Evolutionary conservation across 2,888 invertebrate genomes (phyloP).

Genomic region (Netelia melanura): DNA sequence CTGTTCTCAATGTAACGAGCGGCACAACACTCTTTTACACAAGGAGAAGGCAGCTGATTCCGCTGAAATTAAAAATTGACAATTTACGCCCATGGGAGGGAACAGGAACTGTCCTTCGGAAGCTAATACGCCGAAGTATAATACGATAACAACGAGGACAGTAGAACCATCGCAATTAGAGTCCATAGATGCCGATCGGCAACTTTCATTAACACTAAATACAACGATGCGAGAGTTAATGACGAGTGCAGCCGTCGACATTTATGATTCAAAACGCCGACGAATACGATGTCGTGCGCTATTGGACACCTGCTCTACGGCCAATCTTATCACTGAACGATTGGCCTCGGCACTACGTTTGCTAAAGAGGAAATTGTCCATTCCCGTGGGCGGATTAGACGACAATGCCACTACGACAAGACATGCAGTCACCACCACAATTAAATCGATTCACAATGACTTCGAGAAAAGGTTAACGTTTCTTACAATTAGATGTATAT

Average conservation of each 20-base stretch:
- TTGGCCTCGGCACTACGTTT: conserved; percentile 52
- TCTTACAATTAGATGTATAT: conserved; percentile 52
- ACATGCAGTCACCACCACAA: conserved; percentile 12
- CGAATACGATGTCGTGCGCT: conserved; percentile 47
- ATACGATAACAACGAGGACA: neutral
- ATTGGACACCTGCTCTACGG: conserved; percentile 61
- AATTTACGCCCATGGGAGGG: neutral
- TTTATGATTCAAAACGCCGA: conserved; percentile 17
- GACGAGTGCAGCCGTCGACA: conserved; percentile 54
- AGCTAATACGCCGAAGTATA: neutral
- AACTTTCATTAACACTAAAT: neutral
- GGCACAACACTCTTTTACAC: conserved; percentile 41
- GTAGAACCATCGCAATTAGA: neutral
- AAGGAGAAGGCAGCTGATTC: neutral
- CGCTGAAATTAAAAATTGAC: neutral
- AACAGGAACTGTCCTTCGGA: neutral
- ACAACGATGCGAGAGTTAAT: conserved; percentile 40
- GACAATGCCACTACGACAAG: conserved; percentile 39
- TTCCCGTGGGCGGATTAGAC: conserved; percentile 63
- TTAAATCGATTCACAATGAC: conserved; percentile 47
- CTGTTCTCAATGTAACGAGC: conserved; percentile 1
- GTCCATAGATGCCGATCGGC: neutral
- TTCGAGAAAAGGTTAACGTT: conserved; percentile 53
- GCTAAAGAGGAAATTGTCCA: conserved; percentile 33
- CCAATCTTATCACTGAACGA: conserved; percentile 65